Evolutionary conservation across 2,888 invertebrate genomes (phyloP).

Genomic region (Artemia sinica): DNA sequence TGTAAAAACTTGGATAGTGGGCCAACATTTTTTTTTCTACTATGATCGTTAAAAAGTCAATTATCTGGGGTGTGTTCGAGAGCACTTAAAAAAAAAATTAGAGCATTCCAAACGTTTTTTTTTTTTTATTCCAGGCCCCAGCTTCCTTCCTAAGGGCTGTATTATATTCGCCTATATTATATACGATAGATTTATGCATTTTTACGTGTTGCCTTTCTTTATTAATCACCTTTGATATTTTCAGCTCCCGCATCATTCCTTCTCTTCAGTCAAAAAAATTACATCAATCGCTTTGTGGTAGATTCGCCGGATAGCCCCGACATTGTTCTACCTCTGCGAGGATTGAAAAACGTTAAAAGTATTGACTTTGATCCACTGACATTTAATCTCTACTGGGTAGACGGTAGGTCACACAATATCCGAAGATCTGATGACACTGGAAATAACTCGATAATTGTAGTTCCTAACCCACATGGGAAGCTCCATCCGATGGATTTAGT

Average conservation of each 20-base stretch:
- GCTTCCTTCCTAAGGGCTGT: not conserved
- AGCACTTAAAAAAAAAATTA: too few species aligned
- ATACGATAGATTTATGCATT: slow-evolving; percentile 18
- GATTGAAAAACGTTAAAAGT: slow-evolving; percentile 57
- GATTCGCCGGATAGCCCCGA: slow-evolving; percentile 65
- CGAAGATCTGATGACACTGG: slow-evolving; percentile 48
- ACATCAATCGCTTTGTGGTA: slow-evolving; percentile 59
- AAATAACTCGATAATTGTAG: slow-evolving; percentile 30
- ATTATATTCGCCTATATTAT: slow-evolving; percentile 24
- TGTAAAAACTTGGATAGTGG: too few species aligned
- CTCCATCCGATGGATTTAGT: slow-evolving; percentile 61
- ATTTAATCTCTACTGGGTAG: slow-evolving; percentile 55
- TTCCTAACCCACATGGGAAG: slow-evolving; percentile 24
- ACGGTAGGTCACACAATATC: slow-evolving; percentile 56
- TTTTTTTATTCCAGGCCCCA: too few species aligned
- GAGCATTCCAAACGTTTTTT: too few species aligned
- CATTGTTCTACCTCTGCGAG: slow-evolving; percentile 56
- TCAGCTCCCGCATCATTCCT: slow-evolving; percentile 43
- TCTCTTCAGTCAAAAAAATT: slow-evolving; percentile 64
- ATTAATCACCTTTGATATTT: slow-evolving; percentile 13
- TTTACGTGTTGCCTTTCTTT: not conserved
- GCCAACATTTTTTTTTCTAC: too few species aligned
- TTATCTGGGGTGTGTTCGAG: too few species aligned
- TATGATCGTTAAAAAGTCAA: too few species aligned
- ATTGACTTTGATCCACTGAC: slow-evolving; percentile 70